Base-by-base conservation (phyloP, 2,797 vertebrate genomes). In the Phrynocephalus vlangalii region DNA sequence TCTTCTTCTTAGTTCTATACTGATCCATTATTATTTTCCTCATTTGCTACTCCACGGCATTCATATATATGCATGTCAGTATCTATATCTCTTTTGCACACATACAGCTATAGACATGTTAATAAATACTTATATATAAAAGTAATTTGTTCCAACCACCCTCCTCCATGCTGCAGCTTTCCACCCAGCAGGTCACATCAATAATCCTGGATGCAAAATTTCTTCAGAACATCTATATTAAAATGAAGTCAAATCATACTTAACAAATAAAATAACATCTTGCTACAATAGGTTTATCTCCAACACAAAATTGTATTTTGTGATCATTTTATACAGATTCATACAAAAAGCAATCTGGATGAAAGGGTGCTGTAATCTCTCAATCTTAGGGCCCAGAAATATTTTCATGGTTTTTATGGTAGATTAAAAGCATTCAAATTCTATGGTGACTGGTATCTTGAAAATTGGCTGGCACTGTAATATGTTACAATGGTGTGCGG, bases 241-340 rank as follows among this genome's bases (percentile, higher is more conserved):
- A 93, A 94, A 90, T 86, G 79, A 75, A 30, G 4, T 1, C 67
- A 93, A 94, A 92, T 92, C 93, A 94, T 90, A 83, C 88, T 87
- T 88, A 81, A 92, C 90, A 94, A 92, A 94, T 84, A 67, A 92
- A 93, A 82, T 89, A 92, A 90, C 75, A 93, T 94, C 95, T 97
- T 94, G 95, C 94, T 93, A 92, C 93, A 96, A 94, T 96, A 97
- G 95, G 94, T 95, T 95, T 89, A 96, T 96, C 95, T 95, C 92
- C 68, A 80, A 91, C 92, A 97, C 92, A 95, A 96, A 95, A 93
- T 94, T 95, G 94, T 96, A 96, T 96, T 95, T 97, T 96, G 95
- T 96, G 95, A 96, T 97, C 96, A 97, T 97, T 94, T 97, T 97
- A 92, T 96, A 96, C 93, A 96, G 96, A 96, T 92, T 97, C 96